Evolutionary conservation across 2,888 invertebrate species (phyloP).

Genomic region (Pollenia labialis): DNA sequence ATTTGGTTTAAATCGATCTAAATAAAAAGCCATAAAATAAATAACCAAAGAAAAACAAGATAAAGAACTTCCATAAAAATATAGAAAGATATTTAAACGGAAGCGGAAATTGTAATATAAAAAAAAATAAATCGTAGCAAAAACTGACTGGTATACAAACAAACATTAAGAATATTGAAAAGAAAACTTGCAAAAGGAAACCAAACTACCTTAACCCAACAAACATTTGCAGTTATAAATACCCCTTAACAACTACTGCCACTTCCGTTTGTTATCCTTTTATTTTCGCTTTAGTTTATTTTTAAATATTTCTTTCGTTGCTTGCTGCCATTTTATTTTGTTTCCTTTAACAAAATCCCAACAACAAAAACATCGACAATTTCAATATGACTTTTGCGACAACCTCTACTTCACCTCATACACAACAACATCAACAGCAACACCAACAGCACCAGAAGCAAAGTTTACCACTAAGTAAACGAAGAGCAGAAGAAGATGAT

Average conservation of each 20-base stretch:
- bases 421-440: conserved; percentile 2
- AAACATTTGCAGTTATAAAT: conserved; percentile 70
- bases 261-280: conserved; percentile 61
- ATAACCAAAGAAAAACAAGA: conserved; percentile 15
- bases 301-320: conserved; percentile 23
- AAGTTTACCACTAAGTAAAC: background rate
- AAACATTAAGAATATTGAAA: conserved; percentile 6
- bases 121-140: conserved; percentile 50
- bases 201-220: conserved; percentile 63
- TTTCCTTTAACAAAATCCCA: conserved; percentile 9
- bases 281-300: conserved; percentile 6
- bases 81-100: conserved; percentile 59
- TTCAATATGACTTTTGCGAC: conserved; percentile 53
- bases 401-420: conserved; percentile 45
- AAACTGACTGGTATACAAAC: conserved; percentile 18
- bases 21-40: conserved; percentile 61
- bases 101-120: conserved; percentile 70
- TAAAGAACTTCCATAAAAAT: conserved; percentile 29
- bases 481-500: background rate
- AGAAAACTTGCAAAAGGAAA: conserved; percentile 40
- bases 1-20: conserved; percentile 67
- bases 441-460: background rate
- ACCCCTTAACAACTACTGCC: conserved; percentile 61
- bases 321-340: conserved; percentile 11
- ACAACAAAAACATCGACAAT: conserved; percentile 45